Conservation (phyloP, 2,113 vertebrate species). For the Lampris megalopsis region DNA sequence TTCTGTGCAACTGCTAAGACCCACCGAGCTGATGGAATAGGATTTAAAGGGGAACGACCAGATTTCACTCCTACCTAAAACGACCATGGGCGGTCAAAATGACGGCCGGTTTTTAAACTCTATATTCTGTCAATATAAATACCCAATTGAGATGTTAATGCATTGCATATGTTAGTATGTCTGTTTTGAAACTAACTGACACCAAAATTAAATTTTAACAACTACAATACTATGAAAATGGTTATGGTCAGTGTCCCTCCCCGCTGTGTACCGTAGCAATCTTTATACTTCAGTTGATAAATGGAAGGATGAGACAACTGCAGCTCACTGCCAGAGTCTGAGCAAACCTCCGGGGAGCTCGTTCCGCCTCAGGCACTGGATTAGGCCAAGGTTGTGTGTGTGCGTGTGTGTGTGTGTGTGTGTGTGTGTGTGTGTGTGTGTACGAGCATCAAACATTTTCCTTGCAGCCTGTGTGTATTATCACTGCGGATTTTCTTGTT, state of each 20-base stretch:
- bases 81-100: no score
- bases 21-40: no score
- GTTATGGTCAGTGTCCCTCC: not conserved
- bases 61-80: no score
- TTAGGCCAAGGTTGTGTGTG: conserved; percentile 4
- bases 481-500: not conserved
- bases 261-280: conserved; percentile 12
- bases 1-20: no score
- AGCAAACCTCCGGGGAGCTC: not conserved
- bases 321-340: conserved; percentile 20
- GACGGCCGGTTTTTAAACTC: no score
- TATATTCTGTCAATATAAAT: no score
- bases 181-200: no score
- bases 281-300: not conserved
- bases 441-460: not conserved
- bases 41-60: no score
- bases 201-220: no score
- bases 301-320: conserved; percentile 41
- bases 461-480: conserved; percentile 1
- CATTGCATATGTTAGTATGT: no score
- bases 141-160: no score
- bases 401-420: conserved; percentile 15
- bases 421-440: not conserved
- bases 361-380: conserved; percentile 15
- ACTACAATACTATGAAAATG: no score